Evolutionary conservation across 2,797 vertebrate genomes (phyloP).

Genomic region (Enteromius thamalakanensis): DNA sequence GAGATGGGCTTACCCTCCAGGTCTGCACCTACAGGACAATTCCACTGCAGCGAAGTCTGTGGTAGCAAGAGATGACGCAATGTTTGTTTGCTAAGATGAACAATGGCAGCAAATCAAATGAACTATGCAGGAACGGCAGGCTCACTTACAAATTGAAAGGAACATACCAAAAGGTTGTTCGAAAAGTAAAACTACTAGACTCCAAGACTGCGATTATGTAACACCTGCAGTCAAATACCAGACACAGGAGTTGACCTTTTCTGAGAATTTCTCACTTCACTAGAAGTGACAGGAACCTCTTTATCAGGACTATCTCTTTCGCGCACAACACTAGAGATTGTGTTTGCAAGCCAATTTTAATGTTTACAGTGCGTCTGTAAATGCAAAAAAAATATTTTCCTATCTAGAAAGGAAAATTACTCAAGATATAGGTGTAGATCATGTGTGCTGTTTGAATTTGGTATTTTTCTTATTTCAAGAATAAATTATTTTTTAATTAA

Average conservation of each 20-base stretch:
- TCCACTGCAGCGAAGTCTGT: constrained; percentile 14
- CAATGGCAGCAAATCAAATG: constrained; percentile 5
- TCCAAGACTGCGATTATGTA: neutral
- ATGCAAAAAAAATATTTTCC: neutral
- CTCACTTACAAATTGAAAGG: neutral
- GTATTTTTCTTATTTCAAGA: neutral
- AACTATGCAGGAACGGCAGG: neutral
- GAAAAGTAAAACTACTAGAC: neutral
- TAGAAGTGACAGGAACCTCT: neutral
- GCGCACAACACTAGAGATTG: neutral
- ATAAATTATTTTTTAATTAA: too few species aligned
- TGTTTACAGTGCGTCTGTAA: neutral
- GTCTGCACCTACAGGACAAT: constrained; percentile 40
- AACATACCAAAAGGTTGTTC: neutral
- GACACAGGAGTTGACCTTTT: neutral
- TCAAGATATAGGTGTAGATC: neutral
- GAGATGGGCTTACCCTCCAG: constrained; percentile 50
- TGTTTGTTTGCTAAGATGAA: neutral
- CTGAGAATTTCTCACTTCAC: neutral
- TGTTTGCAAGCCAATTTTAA: neutral
- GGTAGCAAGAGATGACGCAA: constrained; percentile 19
- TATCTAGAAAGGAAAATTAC: neutral
- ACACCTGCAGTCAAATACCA: constrained; percentile 21
- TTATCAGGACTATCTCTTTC: neutral
- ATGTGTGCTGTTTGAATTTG: neutral